Evolutionary conservation across 53 echinoderm and acorn worm genomes (phyloP).

Genomic region (Astropecten irregularis): DNA sequence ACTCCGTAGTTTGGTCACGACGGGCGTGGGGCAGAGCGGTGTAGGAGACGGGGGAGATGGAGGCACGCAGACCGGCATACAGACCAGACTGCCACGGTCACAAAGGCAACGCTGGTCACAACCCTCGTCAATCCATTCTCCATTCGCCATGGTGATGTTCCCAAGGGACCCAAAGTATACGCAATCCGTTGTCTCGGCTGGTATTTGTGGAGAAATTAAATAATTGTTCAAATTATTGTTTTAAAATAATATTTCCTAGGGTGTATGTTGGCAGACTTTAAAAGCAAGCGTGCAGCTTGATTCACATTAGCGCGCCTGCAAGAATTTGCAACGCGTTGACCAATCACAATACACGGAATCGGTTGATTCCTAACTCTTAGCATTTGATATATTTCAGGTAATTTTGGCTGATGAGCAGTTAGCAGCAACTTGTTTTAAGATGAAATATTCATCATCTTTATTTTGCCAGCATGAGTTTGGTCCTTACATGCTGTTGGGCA

Average conservation of each 20-base stretch:
- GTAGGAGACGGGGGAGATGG: constrained; percentile 76
- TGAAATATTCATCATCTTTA: too few species aligned
- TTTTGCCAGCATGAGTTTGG: too few species aligned
- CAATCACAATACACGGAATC: too few species aligned
- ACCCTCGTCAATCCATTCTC: constrained; percentile 86
- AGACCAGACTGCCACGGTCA: constrained; percentile 72
- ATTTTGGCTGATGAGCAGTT: too few species aligned
- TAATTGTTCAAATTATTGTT: background rate
- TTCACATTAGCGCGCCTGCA: too few species aligned
- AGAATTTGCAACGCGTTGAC: too few species aligned
- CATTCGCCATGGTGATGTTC: constrained; percentile 82
- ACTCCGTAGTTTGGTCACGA: constrained; percentile 77
- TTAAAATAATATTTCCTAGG: background rate
- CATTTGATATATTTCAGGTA: too few species aligned
- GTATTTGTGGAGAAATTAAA: background rate
- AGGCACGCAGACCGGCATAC: constrained; percentile 86
- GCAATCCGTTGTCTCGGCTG: constrained; percentile 65
- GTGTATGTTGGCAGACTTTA: too few species aligned
- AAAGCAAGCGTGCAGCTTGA: too few species aligned
- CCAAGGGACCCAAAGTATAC: constrained; percentile 58
- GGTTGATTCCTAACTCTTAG: too few species aligned
- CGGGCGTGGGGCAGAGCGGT: constrained; percentile 86
- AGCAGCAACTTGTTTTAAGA: too few species aligned
- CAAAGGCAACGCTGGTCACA: constrained; percentile 87
- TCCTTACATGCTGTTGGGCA: constrained; percentile 68